Base-by-base conservation (phyloP, 2,113 vertebrate species). In the Pyrgilauda ruficollis region DNA sequence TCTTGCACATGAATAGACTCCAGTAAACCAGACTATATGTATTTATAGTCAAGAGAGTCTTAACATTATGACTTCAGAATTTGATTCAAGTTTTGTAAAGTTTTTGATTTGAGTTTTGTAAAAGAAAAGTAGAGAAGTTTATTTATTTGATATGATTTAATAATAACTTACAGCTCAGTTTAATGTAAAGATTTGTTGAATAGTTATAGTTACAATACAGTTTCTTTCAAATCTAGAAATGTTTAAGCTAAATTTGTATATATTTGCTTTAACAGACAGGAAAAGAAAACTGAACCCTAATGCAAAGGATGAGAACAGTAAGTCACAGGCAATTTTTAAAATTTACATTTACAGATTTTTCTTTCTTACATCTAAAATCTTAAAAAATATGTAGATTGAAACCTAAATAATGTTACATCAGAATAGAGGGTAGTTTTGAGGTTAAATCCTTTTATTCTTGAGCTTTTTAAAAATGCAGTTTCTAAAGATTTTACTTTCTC, bases 191-290 rank as follows among this genome's bases (percentile, higher is more conserved):
- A 9, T 68, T 55, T 52, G 4, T 61, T 69, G 37, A 73, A 80
- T 43, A 44, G 2, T 58, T 58, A 23, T 35, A 58, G 33, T 58
- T 58, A 58, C 56, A 35, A 58, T 52, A 56, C 15, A 62, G 10
- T 43, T 87, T 86, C n/a, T 90, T 89, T 81, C 35, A 81, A 79
- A 72, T 68, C 7, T 43, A 58, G 28, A 94, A 69, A 79, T 43
- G 14, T 31, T 64, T 78, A 63, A 64, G 10, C 9, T 87, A 81
- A 77, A 67, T 78, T 53, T 84, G 7, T 64, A 44, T 70, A 16
- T 72, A 43, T 84, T 91, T 93, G 50, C n/a, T 84, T 96, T 50
- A 78, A 81, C 78, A 97, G 94, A 70, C 3, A 47, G 50, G 47
- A 91, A 52, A 82, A 93, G 72, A 88, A 91, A 91, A 69, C 4